Percentiles rank a stretch among this genome's conserved stretches.
Evolutionary conservation across 1,140 invertebrate species (phyloP).

Genomic region (Hylyphantes graminicola): DNA sequence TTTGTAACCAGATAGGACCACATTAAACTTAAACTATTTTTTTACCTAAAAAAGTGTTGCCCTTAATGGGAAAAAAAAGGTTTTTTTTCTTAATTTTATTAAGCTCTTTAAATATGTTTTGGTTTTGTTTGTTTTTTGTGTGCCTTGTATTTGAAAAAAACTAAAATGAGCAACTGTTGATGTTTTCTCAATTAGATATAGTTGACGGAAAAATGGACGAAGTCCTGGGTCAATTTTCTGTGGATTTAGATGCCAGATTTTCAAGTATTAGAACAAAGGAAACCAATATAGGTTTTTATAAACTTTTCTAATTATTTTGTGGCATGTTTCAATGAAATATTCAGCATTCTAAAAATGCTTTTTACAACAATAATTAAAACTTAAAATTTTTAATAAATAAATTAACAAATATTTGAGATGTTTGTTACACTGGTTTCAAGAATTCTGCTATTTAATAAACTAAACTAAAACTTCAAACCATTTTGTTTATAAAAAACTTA

Average conservation of each 20-base stretch:
- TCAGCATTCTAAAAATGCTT: too few relatives aligned
- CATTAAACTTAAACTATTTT: too few relatives aligned
- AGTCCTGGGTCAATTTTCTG: conserved; percentile 82
- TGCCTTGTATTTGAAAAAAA: background rate
- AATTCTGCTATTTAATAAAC: too few relatives aligned
- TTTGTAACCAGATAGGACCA: too few relatives aligned
- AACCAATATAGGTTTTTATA: conserved; percentile 76
- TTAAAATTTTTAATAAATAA: too few relatives aligned
- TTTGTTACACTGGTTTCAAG: too few relatives aligned
- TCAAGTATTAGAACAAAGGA: conserved; percentile 81
- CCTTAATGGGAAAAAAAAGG: too few relatives aligned
- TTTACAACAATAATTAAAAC: too few relatives aligned
- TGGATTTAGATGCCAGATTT: conserved; percentile 87
- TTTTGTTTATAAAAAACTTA: too few relatives aligned
- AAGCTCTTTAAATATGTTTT: background rate
- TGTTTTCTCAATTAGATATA: conserved; percentile 31
- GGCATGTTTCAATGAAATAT: background rate
- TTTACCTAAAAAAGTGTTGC: too few relatives aligned
- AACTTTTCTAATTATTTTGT: conserved; percentile 60
- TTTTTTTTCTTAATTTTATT: background rate
- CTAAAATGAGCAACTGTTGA: background rate
- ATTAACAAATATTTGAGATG: too few relatives aligned
- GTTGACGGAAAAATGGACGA: conserved; percentile 86
- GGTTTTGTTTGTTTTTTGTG: background rate
- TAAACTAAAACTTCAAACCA: too few relatives aligned